Evolutionary conservation across 2,888 invertebrate genomes (phyloP).

Genomic region (Caenorhabditis sinica): DNA sequence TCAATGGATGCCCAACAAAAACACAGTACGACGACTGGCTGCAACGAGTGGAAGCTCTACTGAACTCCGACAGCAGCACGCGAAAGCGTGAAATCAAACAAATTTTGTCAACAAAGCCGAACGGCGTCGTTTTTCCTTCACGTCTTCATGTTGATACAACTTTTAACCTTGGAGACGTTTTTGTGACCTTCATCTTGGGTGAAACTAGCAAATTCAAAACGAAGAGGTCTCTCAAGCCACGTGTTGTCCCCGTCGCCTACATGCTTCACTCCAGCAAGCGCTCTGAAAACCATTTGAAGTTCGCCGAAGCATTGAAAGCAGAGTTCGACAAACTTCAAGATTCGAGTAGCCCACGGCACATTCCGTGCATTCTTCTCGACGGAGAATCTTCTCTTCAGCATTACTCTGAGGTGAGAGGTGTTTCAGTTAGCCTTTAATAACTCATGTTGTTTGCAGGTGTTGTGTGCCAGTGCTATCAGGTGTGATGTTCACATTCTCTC

Average conservation of each 20-base stretch:
- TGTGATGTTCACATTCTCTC: not conserved
- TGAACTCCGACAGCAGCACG: not conserved
- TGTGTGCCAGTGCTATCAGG: not conserved
- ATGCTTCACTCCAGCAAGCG: slow-evolving; percentile 6
- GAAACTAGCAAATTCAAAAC: slow-evolving; percentile 1
- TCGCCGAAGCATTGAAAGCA: not conserved
- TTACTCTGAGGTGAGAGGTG: not conserved
- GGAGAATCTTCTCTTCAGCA: not conserved
- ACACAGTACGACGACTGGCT: not conserved
- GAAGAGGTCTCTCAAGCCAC: not conserved
- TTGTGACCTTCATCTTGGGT: not conserved
- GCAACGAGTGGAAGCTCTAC: not conserved
- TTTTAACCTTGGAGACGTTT: slow-evolving; percentile 2
- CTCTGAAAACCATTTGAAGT: not conserved
- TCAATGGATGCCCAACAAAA: not conserved
- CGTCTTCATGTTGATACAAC: slow-evolving; percentile 8
- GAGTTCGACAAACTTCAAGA: not conserved
- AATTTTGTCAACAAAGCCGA: not conserved
- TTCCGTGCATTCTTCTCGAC: slow-evolving; percentile 1
- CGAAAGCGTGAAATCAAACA: not conserved
- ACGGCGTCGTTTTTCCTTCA: not conserved
- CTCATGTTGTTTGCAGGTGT: not conserved
- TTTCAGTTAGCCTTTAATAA: not conserved
- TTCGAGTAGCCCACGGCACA: not conserved
- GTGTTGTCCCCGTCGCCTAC: slow-evolving; percentile 4